Evolutionary conservation across 2,113 vertebrate genomes (phyloP).

Genomic region (Chloebia gouldiae): DNA sequence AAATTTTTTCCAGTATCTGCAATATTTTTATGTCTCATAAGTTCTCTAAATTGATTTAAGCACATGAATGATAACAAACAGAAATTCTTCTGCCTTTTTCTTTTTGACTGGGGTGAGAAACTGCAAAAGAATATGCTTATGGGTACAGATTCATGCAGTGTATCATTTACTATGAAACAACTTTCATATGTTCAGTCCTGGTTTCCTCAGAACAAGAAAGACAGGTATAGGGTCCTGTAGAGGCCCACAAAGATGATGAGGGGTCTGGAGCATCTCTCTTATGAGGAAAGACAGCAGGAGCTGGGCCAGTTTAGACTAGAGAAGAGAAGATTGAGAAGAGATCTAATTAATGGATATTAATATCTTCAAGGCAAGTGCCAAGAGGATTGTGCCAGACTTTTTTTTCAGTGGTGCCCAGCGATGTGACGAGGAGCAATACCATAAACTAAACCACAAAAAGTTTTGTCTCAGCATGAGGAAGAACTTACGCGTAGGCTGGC

Average conservation of each 20-base stretch:
- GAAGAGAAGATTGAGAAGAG: neutral
- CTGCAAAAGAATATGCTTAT: neutral
- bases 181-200: fast-evolving
- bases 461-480: neutral
- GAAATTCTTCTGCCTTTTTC: neutral
- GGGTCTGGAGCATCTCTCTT: neutral
- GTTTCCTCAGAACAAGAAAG: neutral
- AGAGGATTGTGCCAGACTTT: neutral
- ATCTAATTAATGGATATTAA: neutral
- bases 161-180: neutral
- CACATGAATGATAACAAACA: neutral
- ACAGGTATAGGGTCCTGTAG: neutral
- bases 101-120: neutral
- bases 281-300: neutral
- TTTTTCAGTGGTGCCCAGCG: fast-evolving
- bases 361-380: neutral
- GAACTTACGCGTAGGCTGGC: neutral
- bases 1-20: neutral
- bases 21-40: neutral
- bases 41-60: neutral
- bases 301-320: neutral
- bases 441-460: neutral
- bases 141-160: neutral
- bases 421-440: neutral
- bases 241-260: neutral